Evolutionary conservation across 2,797 vertebrate species (phyloP), one percentile per base, ranked within the genome.

Genomic region (Moxostoma hubbsi): DNA sequence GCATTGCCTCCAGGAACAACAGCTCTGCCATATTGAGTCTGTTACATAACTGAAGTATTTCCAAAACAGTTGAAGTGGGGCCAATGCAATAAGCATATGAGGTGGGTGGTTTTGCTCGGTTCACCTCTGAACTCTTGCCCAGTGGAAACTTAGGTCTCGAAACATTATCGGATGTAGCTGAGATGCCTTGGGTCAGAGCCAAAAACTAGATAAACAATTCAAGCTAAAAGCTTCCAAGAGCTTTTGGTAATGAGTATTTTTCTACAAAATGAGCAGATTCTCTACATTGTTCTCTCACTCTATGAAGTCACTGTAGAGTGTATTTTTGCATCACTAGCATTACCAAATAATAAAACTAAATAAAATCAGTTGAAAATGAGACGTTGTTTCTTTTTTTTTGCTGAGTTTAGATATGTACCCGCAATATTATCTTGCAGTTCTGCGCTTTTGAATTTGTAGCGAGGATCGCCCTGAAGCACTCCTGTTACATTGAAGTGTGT

Each of bases 171-270:
- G 63, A 62, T 71, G 13, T 36, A 12, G 43, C 53, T 15, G 45
- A 68, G 50, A 73, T 5, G 66, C 81, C 70, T 81, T 49, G 9
- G 71, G 81, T 69, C 54, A 59, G 72, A 75, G 63, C 55, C 84
- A 66, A 83, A 57, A 77, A 66, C 69, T 9, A 13, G 77, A 66
- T 50, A 73, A 58, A 65, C 58, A 61, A 57, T 74, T 58, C 69
- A 57, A 68, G 45, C 54, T 49, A 70, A 77, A 64, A 18, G 50
- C 73, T 62, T 81, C 51, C 58, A 61, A 67, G 58, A 77, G 64
- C 50, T 59, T 67, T 46, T 64, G 50, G 64, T 53, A 62, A 62
- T 66, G 47, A 67, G 49, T 53, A 58, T 18, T 45, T 65, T 68
- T 61, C n/a, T 47, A 11, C 15, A 58, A 68, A 18, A 51, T 53